Evolutionary conservation across 2,113 vertebrate genomes (phyloP).

Genomic region (Lampris incognitus): DNA sequence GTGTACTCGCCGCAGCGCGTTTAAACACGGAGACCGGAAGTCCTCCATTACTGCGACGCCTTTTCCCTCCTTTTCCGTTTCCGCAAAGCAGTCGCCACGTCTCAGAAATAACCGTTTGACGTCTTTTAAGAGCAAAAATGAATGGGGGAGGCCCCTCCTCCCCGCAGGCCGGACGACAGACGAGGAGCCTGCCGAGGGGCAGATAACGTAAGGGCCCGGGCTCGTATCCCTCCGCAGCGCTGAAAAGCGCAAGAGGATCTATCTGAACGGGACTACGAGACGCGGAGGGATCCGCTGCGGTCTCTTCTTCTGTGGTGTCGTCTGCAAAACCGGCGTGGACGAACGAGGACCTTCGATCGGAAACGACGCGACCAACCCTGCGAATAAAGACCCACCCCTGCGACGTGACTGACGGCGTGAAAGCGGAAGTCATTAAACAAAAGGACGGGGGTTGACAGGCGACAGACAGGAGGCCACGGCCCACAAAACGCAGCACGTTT

Average conservation of each 20-base stretch:
- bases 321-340: constrained; percentile 29
- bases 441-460: constrained; percentile 8
- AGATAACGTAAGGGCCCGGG: constrained; percentile 53
- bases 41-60: no score
- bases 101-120: constrained; percentile 20
- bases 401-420: constrained; percentile 28
- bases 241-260: constrained; percentile 48
- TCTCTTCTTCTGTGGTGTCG: constrained; percentile 37
- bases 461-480: constrained; percentile 8
- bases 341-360: constrained; percentile 51
- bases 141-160: constrained; percentile 11
- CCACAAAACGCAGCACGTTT: constrained; percentile 10
- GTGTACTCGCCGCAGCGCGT: background rate
- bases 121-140: constrained; percentile 24
- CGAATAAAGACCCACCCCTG: constrained; percentile 35
- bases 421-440: constrained; percentile 9
- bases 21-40: constrained; percentile 10
- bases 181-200: constrained; percentile 55
- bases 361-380: constrained; percentile 37
- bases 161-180: constrained; percentile 43
- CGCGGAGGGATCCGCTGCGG: constrained; percentile 39
- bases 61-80: background rate
- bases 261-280: constrained; percentile 61
- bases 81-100: constrained; percentile 31
- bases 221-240: constrained; percentile 55